Evolutionary conservation across 1,140 invertebrate genomes (phyloP), one percentile per base, ranked within the genome.

Genomic region (Laodelphax striatellus): DNA sequence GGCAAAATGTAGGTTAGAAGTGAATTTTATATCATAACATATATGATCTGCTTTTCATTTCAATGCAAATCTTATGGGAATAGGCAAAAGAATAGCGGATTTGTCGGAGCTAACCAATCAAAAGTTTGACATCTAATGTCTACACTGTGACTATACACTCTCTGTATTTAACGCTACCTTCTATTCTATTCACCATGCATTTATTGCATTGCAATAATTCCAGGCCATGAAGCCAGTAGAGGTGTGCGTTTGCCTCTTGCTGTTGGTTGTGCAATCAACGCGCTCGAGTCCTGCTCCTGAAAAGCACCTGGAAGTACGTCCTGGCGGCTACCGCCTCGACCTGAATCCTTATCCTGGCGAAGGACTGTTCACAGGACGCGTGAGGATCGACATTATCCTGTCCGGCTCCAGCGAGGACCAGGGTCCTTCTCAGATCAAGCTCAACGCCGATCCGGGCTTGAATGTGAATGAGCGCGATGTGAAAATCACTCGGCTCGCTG

Each of bases 181-280:
- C n/a, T n/a, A n/a, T n/a, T n/a, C n/a, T n/a, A n/a, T n/a, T n/a
- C n/a, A n/a, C n/a, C n/a, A n/a, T n/a, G n/a, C n/a, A n/a, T n/a
- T n/a, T n/a, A n/a, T n/a, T n/a, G n/a, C n/a, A n/a, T n/a, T n/a
- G n/a, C n/a, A n/a, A n/a, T n/a, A n/a, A n/a, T 50, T 50, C 9
- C 46, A 50, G 46, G 16, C 16, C 16, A 50, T 50, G 46, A 50
- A 50, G 46, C 46, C 11, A 50, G 10, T 22, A 10, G 21, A 10
- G 10, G 46, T 14, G 9, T 10, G 16, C 21, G 11, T 28, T 19
- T 16, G 34, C 16, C 21, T 59, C 4, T 14, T 31, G 8, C 10
- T 11, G 1, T 13, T 52, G 54, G 46, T 54, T 19, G 11, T 41
- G 22, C 70, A 79, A 17, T 79, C 85, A 24, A 77, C 88, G n/a